phyloP scores from a whole-genome alignment of 1,140 invertebrate species.

The Oscheius sp. region DNA sequence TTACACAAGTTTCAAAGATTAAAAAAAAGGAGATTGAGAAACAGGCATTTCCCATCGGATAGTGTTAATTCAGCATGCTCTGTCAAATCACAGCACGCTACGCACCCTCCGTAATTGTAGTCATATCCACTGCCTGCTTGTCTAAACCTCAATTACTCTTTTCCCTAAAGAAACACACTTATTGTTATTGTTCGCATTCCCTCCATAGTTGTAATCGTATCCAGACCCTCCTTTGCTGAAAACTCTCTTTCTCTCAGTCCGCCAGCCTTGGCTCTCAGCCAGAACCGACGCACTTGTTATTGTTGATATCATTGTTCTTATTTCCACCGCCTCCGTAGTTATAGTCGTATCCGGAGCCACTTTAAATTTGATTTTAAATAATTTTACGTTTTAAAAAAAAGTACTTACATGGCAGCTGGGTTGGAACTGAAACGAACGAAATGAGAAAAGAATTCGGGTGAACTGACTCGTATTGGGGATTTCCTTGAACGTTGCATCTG shows the following conservation, averaged over 20 bases:
- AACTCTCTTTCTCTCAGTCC: too few relatives aligned
- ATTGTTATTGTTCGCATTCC: not conserved
- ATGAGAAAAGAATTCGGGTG: not conserved
- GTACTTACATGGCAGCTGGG: not conserved
- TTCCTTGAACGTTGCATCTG: slow-evolving; percentile 31
- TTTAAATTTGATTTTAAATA: not conserved
- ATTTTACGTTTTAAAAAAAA: not conserved
- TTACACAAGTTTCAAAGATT: too few relatives aligned
- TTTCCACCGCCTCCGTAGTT: not conserved
- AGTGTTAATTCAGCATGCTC: too few relatives aligned
- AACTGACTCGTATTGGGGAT: slow-evolving; percentile 14
- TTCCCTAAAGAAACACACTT: too few relatives aligned
- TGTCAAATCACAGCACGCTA: too few relatives aligned
- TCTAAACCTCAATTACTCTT: not conserved
- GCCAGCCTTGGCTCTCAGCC: not conserved
- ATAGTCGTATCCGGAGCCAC: not conserved
- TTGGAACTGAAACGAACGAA: not conserved
- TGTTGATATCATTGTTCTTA: not conserved
- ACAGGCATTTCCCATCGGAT: too few relatives aligned
- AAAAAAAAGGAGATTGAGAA: too few relatives aligned
- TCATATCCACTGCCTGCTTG: not conserved
- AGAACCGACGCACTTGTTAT: not conserved
- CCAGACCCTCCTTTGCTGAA: not conserved
- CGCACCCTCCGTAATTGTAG: not conserved
- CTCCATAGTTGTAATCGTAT: not conserved